Evolutionary conservation across 2,113 vertebrate genomes (phyloP).

Genomic region (Macaca mulatta): DNA sequence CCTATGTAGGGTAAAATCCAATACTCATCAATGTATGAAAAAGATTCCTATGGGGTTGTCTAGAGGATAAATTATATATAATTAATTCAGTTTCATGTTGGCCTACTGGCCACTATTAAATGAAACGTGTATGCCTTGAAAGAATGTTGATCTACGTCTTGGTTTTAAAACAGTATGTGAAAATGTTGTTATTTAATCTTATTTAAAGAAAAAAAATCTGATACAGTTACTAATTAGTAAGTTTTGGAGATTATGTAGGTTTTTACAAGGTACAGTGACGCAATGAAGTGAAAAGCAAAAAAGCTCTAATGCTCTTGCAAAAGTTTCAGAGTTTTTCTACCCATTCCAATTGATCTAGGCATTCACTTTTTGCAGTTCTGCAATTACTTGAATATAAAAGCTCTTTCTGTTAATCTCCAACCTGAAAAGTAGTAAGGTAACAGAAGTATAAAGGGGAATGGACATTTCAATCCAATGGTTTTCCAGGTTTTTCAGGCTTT

Average conservation of each 20-base stretch:
- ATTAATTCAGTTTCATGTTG: neutral
- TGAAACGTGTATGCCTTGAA: neutral
- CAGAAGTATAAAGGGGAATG: neutral
- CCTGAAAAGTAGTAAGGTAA: slow-evolving; percentile 27
- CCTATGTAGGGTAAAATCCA: neutral
- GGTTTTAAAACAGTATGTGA: neutral
- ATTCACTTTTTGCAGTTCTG: neutral
- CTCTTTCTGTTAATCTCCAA: slow-evolving; percentile 51
- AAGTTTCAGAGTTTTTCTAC: neutral
- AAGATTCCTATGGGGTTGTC: neutral
- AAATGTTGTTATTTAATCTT: slow-evolving; percentile 17
- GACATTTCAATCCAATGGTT: neutral
- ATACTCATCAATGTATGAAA: neutral
- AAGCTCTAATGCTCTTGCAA: neutral
- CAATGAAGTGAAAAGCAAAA: neutral
- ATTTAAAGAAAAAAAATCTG: slow-evolving; percentile 16
- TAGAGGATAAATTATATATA: neutral
- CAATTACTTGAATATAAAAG: slow-evolving; percentile 31
- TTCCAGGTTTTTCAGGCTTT: neutral
- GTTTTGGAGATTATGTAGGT: slow-evolving; percentile 25
- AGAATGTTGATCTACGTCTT: neutral
- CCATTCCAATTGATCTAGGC: neutral
- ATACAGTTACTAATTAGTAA: neutral
- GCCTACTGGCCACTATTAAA: neutral
- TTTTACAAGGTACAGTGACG: neutral